A percentile compares a stretch with the other conserved stretches of the same genome.
Conservation (phyloP, 1,140 invertebrate genomes). For the Pogonomyrmex californicus region DNA sequence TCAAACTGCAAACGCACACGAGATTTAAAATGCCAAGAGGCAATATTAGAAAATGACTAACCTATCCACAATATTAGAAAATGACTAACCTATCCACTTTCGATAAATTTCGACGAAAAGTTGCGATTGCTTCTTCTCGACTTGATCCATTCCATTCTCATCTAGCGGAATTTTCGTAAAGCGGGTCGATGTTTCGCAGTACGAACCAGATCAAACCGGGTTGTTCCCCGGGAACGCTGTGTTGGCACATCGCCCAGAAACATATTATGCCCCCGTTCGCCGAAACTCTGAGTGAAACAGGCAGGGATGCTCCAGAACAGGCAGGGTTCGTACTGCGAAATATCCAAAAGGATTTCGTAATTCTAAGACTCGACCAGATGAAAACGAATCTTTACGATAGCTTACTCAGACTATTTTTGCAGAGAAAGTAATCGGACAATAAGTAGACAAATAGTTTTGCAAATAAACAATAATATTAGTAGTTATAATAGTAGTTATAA, state of each 20-base stretch:
- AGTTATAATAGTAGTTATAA: too few relatives aligned
- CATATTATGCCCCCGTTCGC: slow-evolving; percentile 67
- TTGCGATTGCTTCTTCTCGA: slow-evolving; percentile 2
- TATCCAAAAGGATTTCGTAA: slow-evolving; percentile 34
- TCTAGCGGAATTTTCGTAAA: slow-evolving; percentile 69
- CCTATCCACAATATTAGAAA: slow-evolving; percentile 10
- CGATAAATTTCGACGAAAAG: slow-evolving; percentile 64
- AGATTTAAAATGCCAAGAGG: neutral
- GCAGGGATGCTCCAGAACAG: slow-evolving; percentile 56
- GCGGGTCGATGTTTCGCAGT: slow-evolving; percentile 72
- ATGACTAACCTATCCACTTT: neutral
- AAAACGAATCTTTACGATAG: neutral
- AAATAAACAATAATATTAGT: too few relatives aligned
- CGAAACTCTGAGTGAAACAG: slow-evolving; percentile 46
- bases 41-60: slow-evolving; percentile 1
- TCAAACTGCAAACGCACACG: neutral
- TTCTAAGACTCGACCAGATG: slow-evolving; percentile 13
- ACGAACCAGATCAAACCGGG: slow-evolving; percentile 69
- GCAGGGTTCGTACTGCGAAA: slow-evolving; percentile 9
- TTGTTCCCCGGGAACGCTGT: slow-evolving; percentile 63
- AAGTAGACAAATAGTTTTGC: neutral
- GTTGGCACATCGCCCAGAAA: slow-evolving; percentile 71
- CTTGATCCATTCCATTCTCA: neutral
- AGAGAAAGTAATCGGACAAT: slow-evolving; percentile 31
- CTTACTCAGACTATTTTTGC: neutral